Conservation (phyloP, 2,888 invertebrate genomes). For the Bombylius major region DNA sequence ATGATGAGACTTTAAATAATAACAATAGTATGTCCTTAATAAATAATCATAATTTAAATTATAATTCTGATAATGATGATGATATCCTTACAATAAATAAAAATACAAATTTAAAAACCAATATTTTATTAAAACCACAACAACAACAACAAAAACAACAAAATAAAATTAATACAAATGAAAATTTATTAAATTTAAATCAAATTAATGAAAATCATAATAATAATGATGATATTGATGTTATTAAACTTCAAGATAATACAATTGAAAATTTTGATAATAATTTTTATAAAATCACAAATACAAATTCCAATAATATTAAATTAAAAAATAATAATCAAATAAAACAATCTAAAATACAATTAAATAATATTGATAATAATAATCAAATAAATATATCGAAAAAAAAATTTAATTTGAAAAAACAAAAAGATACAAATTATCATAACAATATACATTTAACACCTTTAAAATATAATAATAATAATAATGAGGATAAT, state of each 20-base stretch:
- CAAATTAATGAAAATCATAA: background rate
- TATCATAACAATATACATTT: background rate
- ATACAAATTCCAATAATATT: background rate
- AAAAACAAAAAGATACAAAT: background rate
- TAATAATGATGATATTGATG: slow-evolving; percentile 3
- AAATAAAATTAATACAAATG: background rate
- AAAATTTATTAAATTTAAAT: background rate
- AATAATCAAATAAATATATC: no score
- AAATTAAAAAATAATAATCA: background rate
- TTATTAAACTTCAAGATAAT: slow-evolving; percentile 4
- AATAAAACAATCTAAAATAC: no score
- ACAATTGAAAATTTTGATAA: background rate
- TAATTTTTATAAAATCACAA: background rate
- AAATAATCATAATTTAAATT: no score
- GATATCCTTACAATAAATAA: no score
- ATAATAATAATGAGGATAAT: background rate
- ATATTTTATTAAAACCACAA: no score
- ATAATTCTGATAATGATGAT: no score
- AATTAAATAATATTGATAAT: no score
- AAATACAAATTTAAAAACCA: no score
- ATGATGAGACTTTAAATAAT: no score
- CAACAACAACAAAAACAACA: no score
- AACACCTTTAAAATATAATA: background rate
- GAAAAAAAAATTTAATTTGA: background rate
- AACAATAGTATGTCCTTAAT: no score